Conservation (phyloP, 53 echinoderm and acorn worm genomes). For the Antedon mediterranea region DNA sequence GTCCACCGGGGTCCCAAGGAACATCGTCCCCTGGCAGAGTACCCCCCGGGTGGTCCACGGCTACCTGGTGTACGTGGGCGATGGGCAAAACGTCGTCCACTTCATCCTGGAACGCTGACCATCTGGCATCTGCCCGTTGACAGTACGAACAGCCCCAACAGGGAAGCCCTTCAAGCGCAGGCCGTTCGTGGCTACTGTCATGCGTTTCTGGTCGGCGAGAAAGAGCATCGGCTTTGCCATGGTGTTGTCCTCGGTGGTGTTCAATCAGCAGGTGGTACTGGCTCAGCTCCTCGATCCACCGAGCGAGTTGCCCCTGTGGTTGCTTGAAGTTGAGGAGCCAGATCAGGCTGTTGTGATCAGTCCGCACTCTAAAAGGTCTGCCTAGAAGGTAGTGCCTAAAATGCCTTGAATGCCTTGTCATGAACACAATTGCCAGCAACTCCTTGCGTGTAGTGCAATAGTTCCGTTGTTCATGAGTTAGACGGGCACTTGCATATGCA, state of each 20-base stretch:
- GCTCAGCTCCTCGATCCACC: conserved; percentile 12
- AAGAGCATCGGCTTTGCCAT: conserved; percentile 13
- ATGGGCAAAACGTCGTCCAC: too few relatives aligned
- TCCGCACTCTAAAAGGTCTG: background rate
- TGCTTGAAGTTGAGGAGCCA: too few relatives aligned
- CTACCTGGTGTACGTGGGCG: too few relatives aligned
- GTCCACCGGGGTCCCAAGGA: too few relatives aligned
- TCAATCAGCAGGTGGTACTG: conserved; percentile 10
- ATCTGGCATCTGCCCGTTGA: too few relatives aligned
- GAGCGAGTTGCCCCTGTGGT: conserved; percentile 7
- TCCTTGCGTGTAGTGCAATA: conserved; percentile 14
- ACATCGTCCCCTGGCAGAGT: too few relatives aligned
- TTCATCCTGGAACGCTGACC: too few relatives aligned
- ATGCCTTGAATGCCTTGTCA: background rate
- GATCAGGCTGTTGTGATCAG: too few relatives aligned
- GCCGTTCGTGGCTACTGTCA: background rate
- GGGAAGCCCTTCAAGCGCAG: too few relatives aligned
- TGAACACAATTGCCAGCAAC: background rate
- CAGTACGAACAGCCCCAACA: too few relatives aligned
- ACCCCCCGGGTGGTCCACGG: conserved; percentile 19
- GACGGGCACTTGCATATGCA: conserved; percentile 1
- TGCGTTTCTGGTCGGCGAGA: background rate
- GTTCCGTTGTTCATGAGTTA: conserved; percentile 11
- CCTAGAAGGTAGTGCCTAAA: conserved; percentile 2
- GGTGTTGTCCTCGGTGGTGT: conserved; percentile 5